phyloP scores from a whole-genome alignment of 1,140 invertebrate species.

The Ceratina calcarata region DNA sequence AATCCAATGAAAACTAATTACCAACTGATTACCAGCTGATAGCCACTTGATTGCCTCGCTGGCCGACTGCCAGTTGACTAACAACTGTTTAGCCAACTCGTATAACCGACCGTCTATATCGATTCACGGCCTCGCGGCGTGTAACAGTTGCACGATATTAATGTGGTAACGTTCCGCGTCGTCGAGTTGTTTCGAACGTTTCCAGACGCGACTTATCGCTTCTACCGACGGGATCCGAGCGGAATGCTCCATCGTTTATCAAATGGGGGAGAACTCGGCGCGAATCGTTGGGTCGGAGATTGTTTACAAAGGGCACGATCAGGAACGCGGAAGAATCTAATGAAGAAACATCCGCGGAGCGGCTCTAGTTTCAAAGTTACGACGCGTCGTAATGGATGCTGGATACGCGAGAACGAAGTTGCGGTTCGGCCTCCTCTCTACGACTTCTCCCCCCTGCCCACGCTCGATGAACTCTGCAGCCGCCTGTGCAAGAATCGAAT shows the following conservation, averaged over 20 bases:
- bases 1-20: slow-evolving; percentile 18
- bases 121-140: neutral
- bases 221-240: too few relatives aligned
- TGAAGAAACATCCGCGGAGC: slow-evolving; percentile 51
- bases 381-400: slow-evolving; percentile 59
- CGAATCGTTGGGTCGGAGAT: neutral
- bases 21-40: slow-evolving; percentile 24
- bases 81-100: slow-evolving; percentile 25
- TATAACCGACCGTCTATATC: neutral
- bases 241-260: neutral
- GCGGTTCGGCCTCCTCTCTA: slow-evolving; percentile 38
- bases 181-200: neutral
- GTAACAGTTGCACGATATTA: neutral
- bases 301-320: neutral
- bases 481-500: slow-evolving; percentile 16
- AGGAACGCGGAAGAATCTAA: slow-evolving; percentile 37
- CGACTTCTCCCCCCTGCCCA: neutral
- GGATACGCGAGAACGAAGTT: slow-evolving; percentile 59
- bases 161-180: neutral
- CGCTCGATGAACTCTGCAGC: neutral
- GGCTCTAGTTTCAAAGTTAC: slow-evolving; percentile 48
- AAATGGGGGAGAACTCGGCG: too few relatives aligned
- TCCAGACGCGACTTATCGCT: neutral
- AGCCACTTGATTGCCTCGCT: slow-evolving; percentile 19
- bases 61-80: slow-evolving; percentile 6